A percentile compares a stretch with the other conserved stretches of the same genome.
Conservation (phyloP, 1,140 invertebrate genomes). For the Archivesica marissinica region DNA sequence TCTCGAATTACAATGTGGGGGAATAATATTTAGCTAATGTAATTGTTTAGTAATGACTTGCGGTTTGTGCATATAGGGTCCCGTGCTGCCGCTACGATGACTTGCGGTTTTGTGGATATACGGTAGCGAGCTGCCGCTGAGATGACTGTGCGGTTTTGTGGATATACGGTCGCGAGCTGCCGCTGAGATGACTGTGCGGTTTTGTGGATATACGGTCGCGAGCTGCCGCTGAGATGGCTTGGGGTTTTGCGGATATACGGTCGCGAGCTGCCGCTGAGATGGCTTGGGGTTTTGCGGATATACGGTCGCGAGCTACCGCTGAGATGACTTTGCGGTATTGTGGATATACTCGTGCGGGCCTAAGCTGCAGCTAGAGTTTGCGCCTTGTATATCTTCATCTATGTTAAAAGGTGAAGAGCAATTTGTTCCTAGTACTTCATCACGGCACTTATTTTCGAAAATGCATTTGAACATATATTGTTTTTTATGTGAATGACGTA, state of each 20-base stretch:
- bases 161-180: neutral
- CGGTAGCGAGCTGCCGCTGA: neutral
- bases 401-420: neutral
- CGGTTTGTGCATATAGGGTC: neutral
- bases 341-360: neutral
- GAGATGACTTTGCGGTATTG: no score
- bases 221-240: no score
- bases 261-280: neutral
- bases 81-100: neutral
- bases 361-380: neutral
- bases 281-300: slow-evolving; percentile 6
- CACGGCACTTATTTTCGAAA: neutral
- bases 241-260: slow-evolving; percentile 1
- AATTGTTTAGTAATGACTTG: slow-evolving; percentile 19
- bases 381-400: neutral
- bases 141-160: slow-evolving; percentile 9
- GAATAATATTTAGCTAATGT: slow-evolving; percentile 2
- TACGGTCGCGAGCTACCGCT: neutral
- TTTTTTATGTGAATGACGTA: neutral
- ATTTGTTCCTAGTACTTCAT: neutral
- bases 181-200: no score
- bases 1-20: neutral
- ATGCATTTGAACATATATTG: neutral
- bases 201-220: neutral
- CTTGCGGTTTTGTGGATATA: slow-evolving; percentile 14